Evolutionary conservation across 2,797 vertebrate species (phyloP).

Genomic region (Crotalus adamanteus): DNA sequence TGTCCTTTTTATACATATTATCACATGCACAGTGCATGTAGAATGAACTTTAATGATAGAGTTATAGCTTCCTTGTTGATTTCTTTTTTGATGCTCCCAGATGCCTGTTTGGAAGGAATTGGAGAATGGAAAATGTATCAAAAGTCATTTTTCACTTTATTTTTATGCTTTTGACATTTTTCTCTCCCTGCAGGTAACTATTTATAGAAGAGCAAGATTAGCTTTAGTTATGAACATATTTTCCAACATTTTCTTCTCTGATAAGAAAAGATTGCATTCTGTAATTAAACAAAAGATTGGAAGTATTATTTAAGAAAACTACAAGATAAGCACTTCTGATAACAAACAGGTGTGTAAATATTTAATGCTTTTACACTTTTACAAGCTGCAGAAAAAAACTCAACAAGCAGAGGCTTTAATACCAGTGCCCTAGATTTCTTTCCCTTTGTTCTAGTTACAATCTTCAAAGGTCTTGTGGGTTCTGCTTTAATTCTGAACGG

Average conservation of each 20-base stretch:
- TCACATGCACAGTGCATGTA: background rate
- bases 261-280: conserved; percentile 40
- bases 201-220: conserved; percentile 23
- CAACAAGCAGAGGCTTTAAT: conserved; percentile 8
- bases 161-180: background rate
- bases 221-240: conserved; percentile 24
- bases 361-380: conserved; percentile 59
- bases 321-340: conserved; percentile 68
- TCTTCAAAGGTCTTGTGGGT: conserved; percentile 50
- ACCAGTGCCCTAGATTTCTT: conserved; percentile 64
- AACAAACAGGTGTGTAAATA: conserved; percentile 63
- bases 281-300: conserved; percentile 34
- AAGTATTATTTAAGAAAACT: conserved; percentile 60
- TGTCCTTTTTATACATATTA: background rate
- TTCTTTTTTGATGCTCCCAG: background rate
- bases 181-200: background rate
- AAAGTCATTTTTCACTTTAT: background rate
- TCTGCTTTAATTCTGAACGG: conserved; percentile 44
- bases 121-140: background rate
- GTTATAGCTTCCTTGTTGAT: background rate
- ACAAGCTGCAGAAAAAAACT: conserved; percentile 46
- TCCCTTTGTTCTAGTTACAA: conserved; percentile 66
- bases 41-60: background rate
- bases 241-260: conserved; percentile 20
- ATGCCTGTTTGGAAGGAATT: background rate